Evolutionary conservation across 2,113 vertebrate genomes (phyloP), one percentile per base, ranked within the genome.

Genomic region (Nerophis lumbriciformis): DNA sequence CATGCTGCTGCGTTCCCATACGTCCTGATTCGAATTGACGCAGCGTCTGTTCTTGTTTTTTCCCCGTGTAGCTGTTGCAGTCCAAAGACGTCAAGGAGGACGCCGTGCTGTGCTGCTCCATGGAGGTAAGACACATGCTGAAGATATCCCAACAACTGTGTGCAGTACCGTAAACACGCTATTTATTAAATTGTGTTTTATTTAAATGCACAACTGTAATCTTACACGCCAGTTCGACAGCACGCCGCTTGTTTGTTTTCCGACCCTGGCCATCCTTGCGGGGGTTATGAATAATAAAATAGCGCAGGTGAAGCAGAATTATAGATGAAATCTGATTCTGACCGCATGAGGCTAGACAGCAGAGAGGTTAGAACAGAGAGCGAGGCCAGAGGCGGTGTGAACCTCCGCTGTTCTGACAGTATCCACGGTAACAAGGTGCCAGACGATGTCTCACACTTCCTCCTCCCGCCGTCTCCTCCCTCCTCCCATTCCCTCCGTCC

Each of bases 1-100:
- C 4, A 19, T 39, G 13, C 16, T 5, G 4, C 36, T 15, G 6
- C 35, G 47, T 57, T 60, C 62, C 11, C 5, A 55, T 68, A 51
- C n/a, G 1, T 59, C 51, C 16, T 44, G 19, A 9, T 28, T 52
- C 54, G 39, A 53, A 35, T 64, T 69, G 38, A 79, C 45, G 59
- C 10, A 11, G 8, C 69, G 42, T 72, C 35, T 79, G 12, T 70
- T 78, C 28, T 57, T 45, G 38, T 57, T 66, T 77, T 68, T 54
- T 16, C 56, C 28, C 28, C 71, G 80, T 72, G 4, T 83, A 99
- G 97, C 90, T 98, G 86, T 81, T 99, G 82, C 93, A 98, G 71
- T 97, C 95, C 66, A 90, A 92, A 75, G 94, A 98, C 44, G 92
- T 98, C 59, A 98, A 98, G 86, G 97, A 99, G 79, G 97, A 98